A percentile compares a stretch with the other conserved stretches of the same genome.
Evolutionary conservation across 2,113 vertebrate genomes (phyloP).

Genomic region (Tylochromis polylepis): DNA sequence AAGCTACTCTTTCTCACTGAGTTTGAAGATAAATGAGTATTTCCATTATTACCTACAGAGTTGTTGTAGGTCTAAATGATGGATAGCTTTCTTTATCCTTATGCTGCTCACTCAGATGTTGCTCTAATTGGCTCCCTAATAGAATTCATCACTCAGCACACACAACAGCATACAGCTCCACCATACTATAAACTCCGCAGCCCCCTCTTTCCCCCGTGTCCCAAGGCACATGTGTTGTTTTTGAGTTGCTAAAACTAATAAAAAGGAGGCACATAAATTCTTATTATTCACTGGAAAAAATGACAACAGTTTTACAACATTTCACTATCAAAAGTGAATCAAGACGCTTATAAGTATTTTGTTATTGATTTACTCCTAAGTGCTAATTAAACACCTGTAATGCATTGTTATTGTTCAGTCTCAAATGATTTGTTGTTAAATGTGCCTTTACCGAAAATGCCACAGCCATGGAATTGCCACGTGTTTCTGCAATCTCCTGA

Average conservation of each 20-base stretch:
- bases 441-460: neutral
- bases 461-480: neutral
- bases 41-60: slow-evolving; percentile 24
- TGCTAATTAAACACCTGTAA: neutral
- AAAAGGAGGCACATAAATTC: neutral
- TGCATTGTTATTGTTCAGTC: slow-evolving; percentile 26
- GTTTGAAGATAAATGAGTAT: slow-evolving; percentile 36
- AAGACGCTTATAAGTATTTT: neutral
- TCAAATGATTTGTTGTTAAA: slow-evolving; percentile 33
- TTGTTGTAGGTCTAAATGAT: slow-evolving; percentile 33
- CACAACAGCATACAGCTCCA: neutral
- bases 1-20: neutral
- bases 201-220: neutral
- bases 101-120: slow-evolving; percentile 41
- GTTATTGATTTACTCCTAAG: neutral
- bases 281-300: neutral
- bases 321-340: neutral
- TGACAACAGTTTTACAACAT: neutral
- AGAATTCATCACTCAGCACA: slow-evolving; percentile 50
- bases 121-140: slow-evolving; percentile 48
- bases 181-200: neutral
- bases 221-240: neutral
- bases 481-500: neutral
- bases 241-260: neutral
- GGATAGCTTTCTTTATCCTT: slow-evolving; percentile 16